Evolutionary conservation across 2,113 vertebrate genomes (phyloP).

Genomic region (Paedocypris sp.): DNA sequence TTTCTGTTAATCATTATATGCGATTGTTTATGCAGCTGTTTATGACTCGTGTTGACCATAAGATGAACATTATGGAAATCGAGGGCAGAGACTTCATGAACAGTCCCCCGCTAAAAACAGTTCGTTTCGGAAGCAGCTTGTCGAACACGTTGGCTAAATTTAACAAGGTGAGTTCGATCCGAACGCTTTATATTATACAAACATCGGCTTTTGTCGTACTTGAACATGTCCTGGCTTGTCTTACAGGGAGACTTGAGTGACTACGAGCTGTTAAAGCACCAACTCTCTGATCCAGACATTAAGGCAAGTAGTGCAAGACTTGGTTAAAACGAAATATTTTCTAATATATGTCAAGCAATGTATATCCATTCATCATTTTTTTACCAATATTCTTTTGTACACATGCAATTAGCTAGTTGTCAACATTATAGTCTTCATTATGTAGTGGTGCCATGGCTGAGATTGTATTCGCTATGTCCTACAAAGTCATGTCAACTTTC

Average conservation of each 20-base stretch:
- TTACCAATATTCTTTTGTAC: neutral
- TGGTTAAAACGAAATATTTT: no score
- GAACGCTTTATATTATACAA: neutral
- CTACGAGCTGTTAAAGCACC: conserved; percentile 82
- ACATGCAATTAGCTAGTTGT: no score
- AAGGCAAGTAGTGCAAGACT: conserved; percentile 74
- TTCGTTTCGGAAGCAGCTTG: conserved; percentile 82
- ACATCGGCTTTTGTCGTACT: neutral
- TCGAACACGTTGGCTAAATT: conserved; percentile 70
- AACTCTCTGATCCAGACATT: conserved; percentile 86
- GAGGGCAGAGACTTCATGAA: conserved; percentile 68
- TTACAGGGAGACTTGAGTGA: conserved; percentile 74
- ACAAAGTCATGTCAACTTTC: no score
- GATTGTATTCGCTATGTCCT: no score
- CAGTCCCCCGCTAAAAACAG: conserved; percentile 74
- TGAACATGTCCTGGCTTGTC: neutral
- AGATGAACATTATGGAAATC: conserved; percentile 64
- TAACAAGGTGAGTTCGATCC: conserved; percentile 58
- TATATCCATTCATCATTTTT: no score
- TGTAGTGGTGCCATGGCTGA: no score
- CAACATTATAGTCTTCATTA: no score
- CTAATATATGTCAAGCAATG: no score
- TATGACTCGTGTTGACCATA: no score
- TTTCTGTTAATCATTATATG: no score
- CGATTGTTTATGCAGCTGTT: no score